These are phyloP conservation scores for Psittacus erithacus DNA, from an alignment of 2,113 vertebrate species.

Conservation along the genomic window DNA sequence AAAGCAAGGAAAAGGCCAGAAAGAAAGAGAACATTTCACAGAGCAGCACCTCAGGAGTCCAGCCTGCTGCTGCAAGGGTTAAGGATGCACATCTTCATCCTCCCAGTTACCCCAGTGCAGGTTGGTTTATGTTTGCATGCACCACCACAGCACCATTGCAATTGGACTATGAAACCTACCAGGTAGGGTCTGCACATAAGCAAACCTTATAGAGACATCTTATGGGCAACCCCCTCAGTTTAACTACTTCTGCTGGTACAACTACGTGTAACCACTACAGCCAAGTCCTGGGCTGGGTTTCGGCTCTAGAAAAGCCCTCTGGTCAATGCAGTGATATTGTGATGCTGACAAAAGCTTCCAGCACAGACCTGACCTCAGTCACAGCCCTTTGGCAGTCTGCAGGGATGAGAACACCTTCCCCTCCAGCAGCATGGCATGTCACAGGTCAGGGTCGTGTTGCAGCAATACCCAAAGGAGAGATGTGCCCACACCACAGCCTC, in stretches of 20 bases:
- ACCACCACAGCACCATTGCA: background rate
- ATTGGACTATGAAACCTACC: background rate
- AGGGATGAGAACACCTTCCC: background rate
- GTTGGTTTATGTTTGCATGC: background rate
- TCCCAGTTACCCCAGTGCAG: accelerated
- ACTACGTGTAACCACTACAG: accelerated
- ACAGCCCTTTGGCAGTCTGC: background rate
- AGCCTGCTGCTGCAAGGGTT: background rate
- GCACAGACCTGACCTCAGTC: background rate
- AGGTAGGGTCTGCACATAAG: accelerated
- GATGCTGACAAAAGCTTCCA: background rate
- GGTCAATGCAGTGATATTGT: background rate
- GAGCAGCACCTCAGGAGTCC: background rate
- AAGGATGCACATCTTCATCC: background rate
- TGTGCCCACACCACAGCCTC: background rate
- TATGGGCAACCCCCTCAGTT: background rate
- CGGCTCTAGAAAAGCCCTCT: background rate
- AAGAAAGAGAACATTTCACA: background rate
- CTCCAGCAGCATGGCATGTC: background rate
- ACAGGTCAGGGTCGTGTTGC: background rate
- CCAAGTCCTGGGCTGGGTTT: background rate
- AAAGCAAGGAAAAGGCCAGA: background rate
- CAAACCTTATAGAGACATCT: background rate
- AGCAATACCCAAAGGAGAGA: background rate
- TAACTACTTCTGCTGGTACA: background rate